Conservation (phyloP, 2,888 invertebrate genomes). For the Tetropium fuscum region DNA sequence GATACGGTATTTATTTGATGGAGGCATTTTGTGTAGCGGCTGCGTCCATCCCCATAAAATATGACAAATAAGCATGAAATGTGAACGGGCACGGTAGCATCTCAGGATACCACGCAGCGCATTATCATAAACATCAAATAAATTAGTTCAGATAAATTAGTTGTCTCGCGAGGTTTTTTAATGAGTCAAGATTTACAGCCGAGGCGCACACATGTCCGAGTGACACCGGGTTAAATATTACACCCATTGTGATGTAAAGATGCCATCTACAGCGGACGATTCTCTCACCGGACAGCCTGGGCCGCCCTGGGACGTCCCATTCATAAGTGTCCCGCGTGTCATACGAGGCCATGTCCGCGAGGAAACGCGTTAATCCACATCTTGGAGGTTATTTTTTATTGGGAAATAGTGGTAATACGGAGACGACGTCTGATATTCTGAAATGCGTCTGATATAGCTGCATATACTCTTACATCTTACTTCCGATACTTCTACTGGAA, state of each 20-base stretch:
- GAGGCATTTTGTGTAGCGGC: conserved; percentile 44
- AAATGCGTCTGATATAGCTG: too few relatives aligned
- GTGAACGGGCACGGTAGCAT: conserved; percentile 52
- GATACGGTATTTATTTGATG: conserved; percentile 51
- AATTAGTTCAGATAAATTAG: conserved; percentile 64
- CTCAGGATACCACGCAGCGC: conserved; percentile 54
- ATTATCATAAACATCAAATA: conserved; percentile 64
- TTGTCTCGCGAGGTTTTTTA: conserved; percentile 59
- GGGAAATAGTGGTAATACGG: not conserved
- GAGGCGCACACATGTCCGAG: conserved; percentile 47
- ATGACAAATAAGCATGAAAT: conserved; percentile 56
- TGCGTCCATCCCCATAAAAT: conserved; percentile 50
- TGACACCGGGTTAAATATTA: conserved; percentile 61
- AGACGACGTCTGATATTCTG: too few relatives aligned
- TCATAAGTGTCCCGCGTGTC: conserved; percentile 58
- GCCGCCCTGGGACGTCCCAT: conserved; percentile 62
- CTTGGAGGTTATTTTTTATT: conserved; percentile 20
- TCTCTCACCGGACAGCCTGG: conserved; percentile 55
- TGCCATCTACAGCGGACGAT: conserved; percentile 56
- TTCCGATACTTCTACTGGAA: too few relatives aligned
- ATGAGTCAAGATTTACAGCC: conserved; percentile 61
- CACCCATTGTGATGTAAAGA: conserved; percentile 64
- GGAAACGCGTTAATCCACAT: conserved; percentile 25
- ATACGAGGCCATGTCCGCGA: conserved; percentile 7
- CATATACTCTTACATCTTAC: too few relatives aligned